Evolutionary conservation across 92 coral and sea anemone genomes (phyloP).

Genomic region (Palythoa grandiflora): DNA sequence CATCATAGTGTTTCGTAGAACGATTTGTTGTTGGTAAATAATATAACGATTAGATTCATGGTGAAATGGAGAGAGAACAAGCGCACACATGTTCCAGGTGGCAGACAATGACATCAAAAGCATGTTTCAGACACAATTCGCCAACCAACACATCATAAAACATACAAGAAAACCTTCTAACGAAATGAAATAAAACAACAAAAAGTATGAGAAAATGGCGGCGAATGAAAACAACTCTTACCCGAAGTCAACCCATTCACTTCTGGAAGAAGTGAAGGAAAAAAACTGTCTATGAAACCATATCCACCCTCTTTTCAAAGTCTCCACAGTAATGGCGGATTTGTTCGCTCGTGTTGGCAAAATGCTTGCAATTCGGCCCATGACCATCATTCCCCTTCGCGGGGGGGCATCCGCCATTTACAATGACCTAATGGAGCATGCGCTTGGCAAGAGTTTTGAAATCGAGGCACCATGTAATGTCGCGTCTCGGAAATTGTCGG

Average conservation of each 20-base stretch:
- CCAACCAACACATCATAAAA: slow-evolving; percentile 44
- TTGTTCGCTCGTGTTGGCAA: slow-evolving; percentile 97
- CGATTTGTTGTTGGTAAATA: slow-evolving; percentile 16
- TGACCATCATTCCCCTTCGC: slow-evolving; percentile 99
- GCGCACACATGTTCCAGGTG: slow-evolving; percentile 11
- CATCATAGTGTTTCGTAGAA: slow-evolving; percentile 4
- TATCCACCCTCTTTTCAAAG: slow-evolving; percentile 88
- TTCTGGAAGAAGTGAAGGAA: slow-evolving; percentile 62
- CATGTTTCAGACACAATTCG: slow-evolving; percentile 16
- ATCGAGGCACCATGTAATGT: not conserved
- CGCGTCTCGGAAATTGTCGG: too few species aligned
- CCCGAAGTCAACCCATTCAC: slow-evolving; percentile 80
- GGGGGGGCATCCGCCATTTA: slow-evolving; percentile 99
- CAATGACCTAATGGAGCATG: slow-evolving; percentile 64
- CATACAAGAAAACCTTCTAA: slow-evolving; percentile 59
- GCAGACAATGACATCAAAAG: slow-evolving; percentile 26
- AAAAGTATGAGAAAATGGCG: slow-evolving; percentile 73
- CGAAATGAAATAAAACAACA: slow-evolving; percentile 65
- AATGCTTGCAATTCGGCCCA: slow-evolving; percentile 99
- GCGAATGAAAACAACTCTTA: slow-evolving; percentile 70
- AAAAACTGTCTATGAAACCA: slow-evolving; percentile 78
- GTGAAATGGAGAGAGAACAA: not conserved
- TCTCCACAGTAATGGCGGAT: slow-evolving; percentile 98
- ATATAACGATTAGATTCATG: not conserved
- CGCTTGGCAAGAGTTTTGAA: slow-evolving; percentile 44